These are phyloP conservation scores for Gerris lacustris DNA, from an alignment of 2,888 invertebrate genomes.

Conservation along the genomic window DNA sequence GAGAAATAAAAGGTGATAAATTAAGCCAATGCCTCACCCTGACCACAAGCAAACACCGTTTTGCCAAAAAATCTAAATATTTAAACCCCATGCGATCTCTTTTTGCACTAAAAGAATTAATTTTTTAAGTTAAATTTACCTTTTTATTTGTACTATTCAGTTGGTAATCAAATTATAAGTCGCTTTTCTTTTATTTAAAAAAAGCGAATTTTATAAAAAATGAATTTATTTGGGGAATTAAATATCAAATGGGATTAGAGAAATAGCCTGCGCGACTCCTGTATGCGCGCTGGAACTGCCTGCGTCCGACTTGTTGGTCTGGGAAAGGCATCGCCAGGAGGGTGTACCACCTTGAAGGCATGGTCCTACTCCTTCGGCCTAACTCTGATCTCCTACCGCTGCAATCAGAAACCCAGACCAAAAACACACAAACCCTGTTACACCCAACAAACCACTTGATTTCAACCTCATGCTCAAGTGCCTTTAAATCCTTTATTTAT, in stretches of 20 bases:
- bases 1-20: neutral
- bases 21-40: neutral
- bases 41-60: neutral
- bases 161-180: neutral
- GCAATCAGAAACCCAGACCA: slow-evolving; percentile 30
- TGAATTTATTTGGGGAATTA: neutral
- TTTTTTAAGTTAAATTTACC: no score
- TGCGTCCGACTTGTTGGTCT: slow-evolving; percentile 79
- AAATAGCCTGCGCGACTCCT: slow-evolving; percentile 74
- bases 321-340: slow-evolving; percentile 83
- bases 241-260: slow-evolving; percentile 62
- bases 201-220: neutral
- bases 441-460: no score
- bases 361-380: slow-evolving; percentile 38
- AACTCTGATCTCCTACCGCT: slow-evolving; percentile 39
- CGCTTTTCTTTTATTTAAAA: neutral
- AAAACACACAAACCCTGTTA: slow-evolving; percentile 34
- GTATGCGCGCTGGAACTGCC: slow-evolving; percentile 64
- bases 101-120: no score
- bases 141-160: neutral
- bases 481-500: no score
- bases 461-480: no score
- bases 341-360: slow-evolving; percentile 78
- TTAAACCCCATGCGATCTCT: no score
- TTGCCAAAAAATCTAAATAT: neutral